phyloP scores from a whole-genome alignment of 2,888 invertebrate species.

The Apoda limacodes region DNA sequence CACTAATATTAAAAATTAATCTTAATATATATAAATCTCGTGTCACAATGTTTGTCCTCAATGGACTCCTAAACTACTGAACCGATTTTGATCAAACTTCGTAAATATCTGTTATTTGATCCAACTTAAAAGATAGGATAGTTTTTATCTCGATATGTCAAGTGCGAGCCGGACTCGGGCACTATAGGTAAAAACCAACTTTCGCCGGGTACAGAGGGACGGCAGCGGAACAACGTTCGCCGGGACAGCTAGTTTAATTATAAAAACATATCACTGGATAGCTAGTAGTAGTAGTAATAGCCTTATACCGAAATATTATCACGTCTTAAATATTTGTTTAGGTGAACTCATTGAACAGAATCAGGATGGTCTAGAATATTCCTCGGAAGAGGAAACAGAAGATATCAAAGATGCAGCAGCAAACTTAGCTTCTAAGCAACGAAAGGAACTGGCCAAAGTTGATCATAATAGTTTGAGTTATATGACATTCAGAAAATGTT shows the following conservation, averaged over 20 bases:
- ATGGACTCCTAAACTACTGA: too few species aligned
- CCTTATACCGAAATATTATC: neutral
- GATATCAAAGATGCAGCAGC: slow-evolving; percentile 93
- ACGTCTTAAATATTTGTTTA: slow-evolving; percentile 16
- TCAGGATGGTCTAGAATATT: slow-evolving; percentile 97
- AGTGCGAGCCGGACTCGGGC: too few species aligned
- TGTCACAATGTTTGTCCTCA: too few species aligned
- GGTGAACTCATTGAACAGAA: slow-evolving; percentile 99
- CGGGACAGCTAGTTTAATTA: too few species aligned
- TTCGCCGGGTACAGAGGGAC: too few species aligned
- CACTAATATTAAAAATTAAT: too few species aligned
- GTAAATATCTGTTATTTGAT: too few species aligned
- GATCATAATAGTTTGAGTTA: slow-evolving; percentile 91
- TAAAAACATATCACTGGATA: slow-evolving; percentile 3
- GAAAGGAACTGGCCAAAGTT: slow-evolving; percentile 93
- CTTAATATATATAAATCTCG: too few species aligned
- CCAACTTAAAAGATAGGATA: too few species aligned
- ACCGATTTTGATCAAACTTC: too few species aligned
- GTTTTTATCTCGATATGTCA: too few species aligned
- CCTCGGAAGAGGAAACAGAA: slow-evolving; percentile 96
- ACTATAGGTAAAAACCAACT: too few species aligned
- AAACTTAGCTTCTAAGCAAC: slow-evolving; percentile 89
- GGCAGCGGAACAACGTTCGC: neutral
- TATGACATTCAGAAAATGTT: slow-evolving; percentile 90
- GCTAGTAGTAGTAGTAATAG: slow-evolving; percentile 3